A percentile compares a stretch with the other conserved stretches of the same genome.
Evolutionary conservation across 2,888 invertebrate species (phyloP).

Genomic region (Camptogramma bilineatum): DNA sequence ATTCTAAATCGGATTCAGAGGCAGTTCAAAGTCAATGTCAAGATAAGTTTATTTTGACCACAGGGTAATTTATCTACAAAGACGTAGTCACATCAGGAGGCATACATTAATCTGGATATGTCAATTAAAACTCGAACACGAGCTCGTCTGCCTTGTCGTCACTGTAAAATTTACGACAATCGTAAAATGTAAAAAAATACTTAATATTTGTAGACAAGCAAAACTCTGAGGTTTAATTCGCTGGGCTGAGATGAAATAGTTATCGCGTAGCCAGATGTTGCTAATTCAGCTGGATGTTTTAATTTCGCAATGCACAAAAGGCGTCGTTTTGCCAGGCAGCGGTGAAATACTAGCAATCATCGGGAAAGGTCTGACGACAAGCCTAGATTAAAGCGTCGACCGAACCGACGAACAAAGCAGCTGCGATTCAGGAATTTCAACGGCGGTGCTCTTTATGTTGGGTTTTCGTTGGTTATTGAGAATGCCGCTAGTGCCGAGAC

Average conservation of each 20-base stretch:
- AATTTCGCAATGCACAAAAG: slow-evolving; percentile 21
- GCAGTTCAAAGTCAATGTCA: slow-evolving; percentile 40
- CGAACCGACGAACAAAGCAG: not conserved
- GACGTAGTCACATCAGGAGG: slow-evolving; percentile 22
- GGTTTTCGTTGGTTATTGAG: not conserved
- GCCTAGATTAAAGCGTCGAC: slow-evolving; percentile 1
- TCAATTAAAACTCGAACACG: slow-evolving; percentile 34
- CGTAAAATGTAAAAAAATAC: slow-evolving; percentile 26
- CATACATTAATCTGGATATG: slow-evolving; percentile 33
- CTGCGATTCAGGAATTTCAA: not conserved
- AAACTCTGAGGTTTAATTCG: slow-evolving; percentile 16
- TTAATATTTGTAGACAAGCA: slow-evolving; percentile 16
- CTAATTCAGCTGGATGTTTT: slow-evolving; percentile 1
- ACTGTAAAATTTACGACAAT: slow-evolving; percentile 35
- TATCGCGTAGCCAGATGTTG: slow-evolving; percentile 15
- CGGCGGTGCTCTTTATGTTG: not conserved
- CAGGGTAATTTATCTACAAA: slow-evolving; percentile 33
- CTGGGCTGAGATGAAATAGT: slow-evolving; percentile 15
- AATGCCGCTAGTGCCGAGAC: not conserved
- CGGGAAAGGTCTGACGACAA: not conserved
- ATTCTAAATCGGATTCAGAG: slow-evolving; percentile 22
- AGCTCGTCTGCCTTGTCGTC: slow-evolving; percentile 46
- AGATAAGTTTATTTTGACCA: slow-evolving; percentile 26
- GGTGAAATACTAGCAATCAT: slow-evolving; percentile 6
- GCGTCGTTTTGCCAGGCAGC: slow-evolving; percentile 1